These are phyloP conservation scores for Sander vitreus DNA, from an alignment of 2,113 vertebrate genomes.

Conservation along the genomic window DNA sequence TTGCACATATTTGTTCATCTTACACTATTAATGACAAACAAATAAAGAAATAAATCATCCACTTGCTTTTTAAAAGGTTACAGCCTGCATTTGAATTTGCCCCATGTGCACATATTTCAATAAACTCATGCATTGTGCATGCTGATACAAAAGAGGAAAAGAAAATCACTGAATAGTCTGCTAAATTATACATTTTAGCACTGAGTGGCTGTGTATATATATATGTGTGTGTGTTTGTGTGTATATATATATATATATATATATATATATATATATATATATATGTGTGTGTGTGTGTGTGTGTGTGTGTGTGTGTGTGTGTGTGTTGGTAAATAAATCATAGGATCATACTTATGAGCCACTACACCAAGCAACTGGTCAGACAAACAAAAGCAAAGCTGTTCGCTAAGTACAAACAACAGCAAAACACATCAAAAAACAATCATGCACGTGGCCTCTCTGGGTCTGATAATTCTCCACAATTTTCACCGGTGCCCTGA, in stretches of 20 bases:
- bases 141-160: constrained; percentile 55
- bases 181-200: constrained; percentile 86
- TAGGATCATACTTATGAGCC: constrained; percentile 77
- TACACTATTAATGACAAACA: constrained; percentile 75
- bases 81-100: constrained; percentile 68
- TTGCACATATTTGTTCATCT: constrained; percentile 61
- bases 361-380: constrained; percentile 62
- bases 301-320: constrained; percentile 41
- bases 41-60: constrained; percentile 79
- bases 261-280: too few species aligned
- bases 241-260: too few species aligned
- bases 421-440: constrained; percentile 63
- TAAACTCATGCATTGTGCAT: constrained; percentile 84
- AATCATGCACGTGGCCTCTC: constrained; percentile 57
- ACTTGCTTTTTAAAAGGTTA: constrained; percentile 80
- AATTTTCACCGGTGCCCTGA: constrained; percentile 75
- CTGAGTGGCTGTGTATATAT: constrained; percentile 70
- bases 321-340: constrained; percentile 84
- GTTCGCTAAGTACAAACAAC: constrained; percentile 61
- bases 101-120: constrained; percentile 80
- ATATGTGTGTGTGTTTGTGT: constrained; percentile 40
- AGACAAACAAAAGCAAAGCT: constrained; percentile 66
- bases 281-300: too few species aligned
- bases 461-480: constrained; percentile 62
- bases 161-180: constrained; percentile 70